These are phyloP conservation scores for Gymnopithys bicolor DNA, from an alignment of 2,797 vertebrate genomes.

Conservation along the genomic window DNA sequence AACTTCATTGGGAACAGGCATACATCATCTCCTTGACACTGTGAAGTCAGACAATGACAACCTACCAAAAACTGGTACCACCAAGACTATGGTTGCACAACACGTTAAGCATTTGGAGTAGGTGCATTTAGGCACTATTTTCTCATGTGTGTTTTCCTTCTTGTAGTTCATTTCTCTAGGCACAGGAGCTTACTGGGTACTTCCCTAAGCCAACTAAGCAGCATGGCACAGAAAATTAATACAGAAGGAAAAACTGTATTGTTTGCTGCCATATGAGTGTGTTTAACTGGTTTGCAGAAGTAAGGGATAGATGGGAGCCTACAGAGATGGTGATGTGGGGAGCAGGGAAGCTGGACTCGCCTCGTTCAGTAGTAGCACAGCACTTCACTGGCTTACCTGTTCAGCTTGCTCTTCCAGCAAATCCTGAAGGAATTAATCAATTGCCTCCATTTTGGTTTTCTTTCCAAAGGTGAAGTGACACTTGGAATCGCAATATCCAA, in stretches of 20 bases:
- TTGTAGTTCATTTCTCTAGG: not conserved
- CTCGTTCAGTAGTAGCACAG: not conserved
- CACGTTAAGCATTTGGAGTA: not conserved
- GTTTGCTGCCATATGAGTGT: not conserved
- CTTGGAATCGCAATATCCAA: not conserved
- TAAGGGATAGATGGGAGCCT: not conserved
- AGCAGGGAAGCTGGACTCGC: not conserved
- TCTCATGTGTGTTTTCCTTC: not conserved
- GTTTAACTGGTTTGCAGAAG: not conserved
- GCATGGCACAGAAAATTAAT: not conserved
- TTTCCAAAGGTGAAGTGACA: not conserved
- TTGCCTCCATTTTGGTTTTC: not conserved
- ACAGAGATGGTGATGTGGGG: fast-evolving
- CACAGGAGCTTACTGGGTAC: not conserved
- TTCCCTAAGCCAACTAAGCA: not conserved
- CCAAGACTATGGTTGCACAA: not conserved
- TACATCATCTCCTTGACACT: not conserved
- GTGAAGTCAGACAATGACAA: fast-evolving
- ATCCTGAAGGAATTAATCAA: not conserved
- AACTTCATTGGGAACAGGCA: not conserved
- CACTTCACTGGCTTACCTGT: not conserved
- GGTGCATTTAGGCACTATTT: not conserved
- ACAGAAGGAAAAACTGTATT: not conserved
- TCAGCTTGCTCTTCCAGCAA: not conserved
- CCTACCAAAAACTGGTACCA: not conserved